Evolutionary conservation across 2,888 invertebrate genomes (phyloP).

Genomic region (Adelphocoris suturalis): DNA sequence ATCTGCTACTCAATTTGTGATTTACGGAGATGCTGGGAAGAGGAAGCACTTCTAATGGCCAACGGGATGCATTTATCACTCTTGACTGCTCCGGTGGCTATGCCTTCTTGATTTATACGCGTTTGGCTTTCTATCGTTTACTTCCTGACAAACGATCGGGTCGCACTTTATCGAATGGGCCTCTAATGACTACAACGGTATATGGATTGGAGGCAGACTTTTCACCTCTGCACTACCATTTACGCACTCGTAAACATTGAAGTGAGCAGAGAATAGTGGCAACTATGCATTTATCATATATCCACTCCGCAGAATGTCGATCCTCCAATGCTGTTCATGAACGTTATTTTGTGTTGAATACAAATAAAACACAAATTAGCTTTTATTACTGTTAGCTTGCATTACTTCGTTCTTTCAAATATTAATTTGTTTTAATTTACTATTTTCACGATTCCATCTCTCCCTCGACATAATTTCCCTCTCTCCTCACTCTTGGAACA

Average conservation of each 20-base stretch:
- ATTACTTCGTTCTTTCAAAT: too few relatives aligned
- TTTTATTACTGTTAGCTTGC: too few relatives aligned
- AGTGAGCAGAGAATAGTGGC: not conserved
- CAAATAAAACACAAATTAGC: too few relatives aligned
- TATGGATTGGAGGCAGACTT: slow-evolving; percentile 38
- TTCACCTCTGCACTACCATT: slow-evolving; percentile 31
- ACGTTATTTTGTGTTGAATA: too few relatives aligned
- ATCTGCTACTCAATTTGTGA: slow-evolving; percentile 56
- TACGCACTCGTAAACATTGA: slow-evolving; percentile 40
- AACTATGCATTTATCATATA: not conserved
- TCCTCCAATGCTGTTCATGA: too few relatives aligned
- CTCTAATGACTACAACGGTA: slow-evolving; percentile 50
- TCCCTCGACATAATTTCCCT: too few relatives aligned
- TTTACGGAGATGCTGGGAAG: slow-evolving; percentile 22
- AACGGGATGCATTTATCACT: slow-evolving; percentile 62
- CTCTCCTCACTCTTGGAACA: too few relatives aligned
- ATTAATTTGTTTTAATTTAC: too few relatives aligned
- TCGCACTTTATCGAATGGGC: slow-evolving; percentile 67
- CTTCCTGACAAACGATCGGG: slow-evolving; percentile 53
- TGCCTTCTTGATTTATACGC: slow-evolving; percentile 65
- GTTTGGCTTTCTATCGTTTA: slow-evolving; percentile 68
- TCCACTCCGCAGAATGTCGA: not conserved
- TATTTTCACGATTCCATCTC: too few relatives aligned
- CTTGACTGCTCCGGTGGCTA: slow-evolving; percentile 31
- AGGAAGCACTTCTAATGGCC: slow-evolving; percentile 43